Conservation (phyloP, 2,113 vertebrate species). For the Leuciscus idus region DNA sequence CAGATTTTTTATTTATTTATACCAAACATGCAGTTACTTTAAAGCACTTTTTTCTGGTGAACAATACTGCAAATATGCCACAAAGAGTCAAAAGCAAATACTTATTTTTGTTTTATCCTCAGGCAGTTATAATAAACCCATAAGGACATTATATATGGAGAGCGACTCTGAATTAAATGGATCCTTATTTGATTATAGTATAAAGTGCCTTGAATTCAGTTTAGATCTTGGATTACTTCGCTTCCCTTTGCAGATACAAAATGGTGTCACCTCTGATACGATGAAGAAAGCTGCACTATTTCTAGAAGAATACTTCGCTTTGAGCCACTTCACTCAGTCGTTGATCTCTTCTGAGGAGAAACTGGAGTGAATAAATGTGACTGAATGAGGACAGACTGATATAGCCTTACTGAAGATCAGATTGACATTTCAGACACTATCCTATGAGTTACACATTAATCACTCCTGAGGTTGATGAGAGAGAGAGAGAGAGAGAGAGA, state of each 20-base stretch:
- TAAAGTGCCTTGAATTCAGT: not conserved
- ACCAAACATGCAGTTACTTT: not conserved
- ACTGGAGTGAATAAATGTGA: slow-evolving; percentile 25
- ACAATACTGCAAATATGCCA: too few relatives aligned
- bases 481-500: not conserved
- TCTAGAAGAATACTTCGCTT: slow-evolving; percentile 3
- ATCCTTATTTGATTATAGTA: not conserved
- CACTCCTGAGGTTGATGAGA: slow-evolving; percentile 3
- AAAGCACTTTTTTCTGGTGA: too few relatives aligned
- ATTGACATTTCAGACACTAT: not conserved
- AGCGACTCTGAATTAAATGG: not conserved
- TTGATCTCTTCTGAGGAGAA: slow-evolving; percentile 35
- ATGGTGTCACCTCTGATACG: slow-evolving; percentile 13
- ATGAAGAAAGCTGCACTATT: slow-evolving; percentile 30
- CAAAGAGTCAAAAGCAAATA: not conserved
- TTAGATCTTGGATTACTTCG: not conserved
- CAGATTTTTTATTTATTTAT: slow-evolving; percentile 18
- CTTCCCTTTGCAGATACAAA: slow-evolving; percentile 12
- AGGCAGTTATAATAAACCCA: not conserved
- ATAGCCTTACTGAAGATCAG: slow-evolving; percentile 37
- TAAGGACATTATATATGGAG: not conserved
- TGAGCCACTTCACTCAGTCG: not conserved
- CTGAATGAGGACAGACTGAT: slow-evolving; percentile 45
- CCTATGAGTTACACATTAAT: slow-evolving; percentile 32
- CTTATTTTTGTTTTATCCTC: not conserved